These are phyloP conservation scores for Melanerpes formicivorus DNA, from an alignment of 2,113 vertebrate species.

Conservation along the genomic window DNA sequence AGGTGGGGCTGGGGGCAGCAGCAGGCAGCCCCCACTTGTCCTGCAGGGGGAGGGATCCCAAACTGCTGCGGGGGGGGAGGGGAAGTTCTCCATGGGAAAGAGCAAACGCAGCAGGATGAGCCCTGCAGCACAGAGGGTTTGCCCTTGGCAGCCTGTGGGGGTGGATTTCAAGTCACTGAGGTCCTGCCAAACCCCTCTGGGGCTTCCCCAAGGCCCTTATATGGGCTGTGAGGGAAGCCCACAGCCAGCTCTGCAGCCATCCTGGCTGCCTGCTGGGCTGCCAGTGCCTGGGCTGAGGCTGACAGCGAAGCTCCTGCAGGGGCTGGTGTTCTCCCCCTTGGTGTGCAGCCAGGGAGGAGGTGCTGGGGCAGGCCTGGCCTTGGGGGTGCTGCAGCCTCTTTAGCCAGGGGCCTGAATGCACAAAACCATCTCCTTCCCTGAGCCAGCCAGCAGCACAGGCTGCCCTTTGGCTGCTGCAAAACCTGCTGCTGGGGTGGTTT, in stretches of 20 bases:
- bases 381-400: not conserved
- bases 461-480: not conserved
- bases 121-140: not conserved
- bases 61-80: not conserved
- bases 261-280: rapidly evolving
- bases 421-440: not conserved
- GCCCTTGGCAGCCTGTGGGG: rapidly evolving
- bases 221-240: not conserved
- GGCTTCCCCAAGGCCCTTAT: rapidly evolving
- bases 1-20: not conserved
- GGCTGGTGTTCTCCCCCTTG: not conserved
- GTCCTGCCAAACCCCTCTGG: not conserved
- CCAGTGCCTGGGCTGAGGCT: not conserved
- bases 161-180: not conserved
- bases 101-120: not conserved
- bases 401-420: rapidly evolving
- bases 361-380: not conserved
- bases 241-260: rapidly evolving
- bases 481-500: rapidly evolving
- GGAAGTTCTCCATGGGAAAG: not conserved
- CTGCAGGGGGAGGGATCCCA: rapidly evolving
- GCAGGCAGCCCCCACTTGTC: rapidly evolving
- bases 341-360: not conserved
- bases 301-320: not conserved
- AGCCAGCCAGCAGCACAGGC: not conserved